These are phyloP conservation scores for Amaurobius ferox DNA, from an alignment of 2,888 invertebrate species.

Conservation along the genomic window DNA sequence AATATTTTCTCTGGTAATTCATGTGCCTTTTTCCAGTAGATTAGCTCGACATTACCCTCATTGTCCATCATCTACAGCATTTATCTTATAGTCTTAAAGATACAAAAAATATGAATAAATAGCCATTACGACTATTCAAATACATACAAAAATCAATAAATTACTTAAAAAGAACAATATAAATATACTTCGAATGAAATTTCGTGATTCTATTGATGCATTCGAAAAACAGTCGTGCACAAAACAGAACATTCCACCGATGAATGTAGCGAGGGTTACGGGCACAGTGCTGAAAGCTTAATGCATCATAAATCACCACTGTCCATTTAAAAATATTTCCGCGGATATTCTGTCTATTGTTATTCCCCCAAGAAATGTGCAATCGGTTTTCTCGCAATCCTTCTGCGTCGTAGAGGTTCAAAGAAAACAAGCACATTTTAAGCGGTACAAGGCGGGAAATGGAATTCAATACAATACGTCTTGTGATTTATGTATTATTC, in stretches of 20 bases:
- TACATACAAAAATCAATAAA: too few relatives aligned
- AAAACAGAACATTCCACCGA: neutral
- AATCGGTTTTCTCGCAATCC: neutral
- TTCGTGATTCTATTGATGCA: too few relatives aligned
- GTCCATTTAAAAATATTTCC: neutral
- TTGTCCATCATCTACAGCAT: too few relatives aligned
- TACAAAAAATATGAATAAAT: too few relatives aligned
- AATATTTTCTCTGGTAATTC: too few relatives aligned
- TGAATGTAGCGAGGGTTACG: neutral
- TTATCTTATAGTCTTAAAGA: too few relatives aligned
- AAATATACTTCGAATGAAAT: too few relatives aligned
- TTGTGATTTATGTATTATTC: conserved; percentile 5
- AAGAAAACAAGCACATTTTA: neutral
- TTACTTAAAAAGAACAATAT: too few relatives aligned
- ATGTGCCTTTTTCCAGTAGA: too few relatives aligned
- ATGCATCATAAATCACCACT: neutral
- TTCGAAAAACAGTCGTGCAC: too few relatives aligned
- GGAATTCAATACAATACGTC: conserved; percentile 2
- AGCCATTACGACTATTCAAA: too few relatives aligned
- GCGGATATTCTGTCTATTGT: neutral
- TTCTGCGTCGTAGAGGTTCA: neutral
- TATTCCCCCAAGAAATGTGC: neutral
- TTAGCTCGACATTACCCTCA: too few relatives aligned
- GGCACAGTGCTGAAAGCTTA: neutral
- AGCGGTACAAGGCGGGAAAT: neutral